Base-by-base conservation (phyloP, 2,888 invertebrate genomes). In the Monopis laevigella region DNA sequence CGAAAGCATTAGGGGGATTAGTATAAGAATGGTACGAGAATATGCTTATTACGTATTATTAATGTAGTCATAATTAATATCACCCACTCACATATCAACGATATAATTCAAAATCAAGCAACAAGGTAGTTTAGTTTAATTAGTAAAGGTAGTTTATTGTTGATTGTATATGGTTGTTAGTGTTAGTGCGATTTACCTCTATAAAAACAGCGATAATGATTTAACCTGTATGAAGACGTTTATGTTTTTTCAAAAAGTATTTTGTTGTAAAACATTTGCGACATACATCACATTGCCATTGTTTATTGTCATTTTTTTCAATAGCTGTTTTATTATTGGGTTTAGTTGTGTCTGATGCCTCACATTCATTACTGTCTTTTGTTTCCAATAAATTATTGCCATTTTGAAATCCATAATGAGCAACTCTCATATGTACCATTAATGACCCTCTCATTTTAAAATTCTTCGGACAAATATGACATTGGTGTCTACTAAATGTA, bases 171-270 rank as follows among this genome's bases (percentile, higher is more conserved):
- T n/a, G n/a, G 53, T 56, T 59, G 59, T 55, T 59, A 34, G n/a
- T 59, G 73, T 74, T 74, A 75, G 72, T 75, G 68, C 56, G 58
- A 68, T 65, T 73, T 74, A 75, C 71, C 72, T 77, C 65, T 42
- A 59, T 65, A 62, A 66, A 48, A 69, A 75, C 67, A 71, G 63
- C 65, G 71, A 72, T 62, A 62, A 49, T 62, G 11, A 11, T 65
- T 65, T 77, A 73, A 89, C 90, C 90, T 67, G 91, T 91, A 66
- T 93, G 93, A 45, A 93, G 82, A 50, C 93, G 84, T 69, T 92
- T 92, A 63, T 93, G 93, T 67, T 93, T 93, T 70, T 92, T 93
- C 49, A 93, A 71, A 59, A 93, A 93, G 74, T 93, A 93, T 67
- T 93, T 93, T 1, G 93, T 93, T 0, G 93, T 93, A 59, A 93